Conservation (phyloP, 2,888 invertebrate species). For the Rhorus exstirpatorius region DNA sequence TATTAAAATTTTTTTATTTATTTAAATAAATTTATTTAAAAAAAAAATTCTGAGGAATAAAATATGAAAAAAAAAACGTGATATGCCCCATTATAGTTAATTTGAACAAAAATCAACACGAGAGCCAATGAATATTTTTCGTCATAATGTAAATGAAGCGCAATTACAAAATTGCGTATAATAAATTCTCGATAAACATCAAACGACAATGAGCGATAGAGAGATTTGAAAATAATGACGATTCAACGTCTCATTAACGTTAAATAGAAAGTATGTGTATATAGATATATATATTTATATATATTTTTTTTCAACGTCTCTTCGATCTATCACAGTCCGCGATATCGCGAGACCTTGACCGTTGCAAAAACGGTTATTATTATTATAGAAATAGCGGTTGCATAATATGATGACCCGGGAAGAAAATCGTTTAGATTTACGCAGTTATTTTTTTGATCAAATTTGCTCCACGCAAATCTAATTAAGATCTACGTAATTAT, state of each 20-base stretch:
- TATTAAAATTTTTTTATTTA: too few relatives aligned
- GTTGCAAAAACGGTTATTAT: neutral
- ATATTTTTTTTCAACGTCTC: constrained; percentile 20
- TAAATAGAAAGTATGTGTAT: constrained; percentile 32
- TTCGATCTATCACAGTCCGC: constrained; percentile 54
- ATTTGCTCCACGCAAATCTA: too few relatives aligned
- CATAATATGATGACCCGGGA: neutral
- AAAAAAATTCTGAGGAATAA: too few relatives aligned
- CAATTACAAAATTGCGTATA: neutral
- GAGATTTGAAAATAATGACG: neutral
- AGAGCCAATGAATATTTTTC: too few relatives aligned
- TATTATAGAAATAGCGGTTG: constrained; percentile 9
- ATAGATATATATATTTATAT: too few relatives aligned
- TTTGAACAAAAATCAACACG: too few relatives aligned
- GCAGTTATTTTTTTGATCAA: too few relatives aligned
- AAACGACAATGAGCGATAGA: neutral
- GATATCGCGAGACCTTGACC: constrained; percentile 27
- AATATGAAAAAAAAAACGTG: too few relatives aligned
- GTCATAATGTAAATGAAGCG: too few relatives aligned
- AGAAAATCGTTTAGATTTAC: neutral
- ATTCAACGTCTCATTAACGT: neutral
- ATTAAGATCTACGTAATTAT: too few relatives aligned
- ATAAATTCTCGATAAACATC: neutral
- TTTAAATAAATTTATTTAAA: too few relatives aligned
- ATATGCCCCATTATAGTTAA: too few relatives aligned